Conservation (phyloP, 2,888 invertebrate species). For the Encarsia formosa region DNA sequence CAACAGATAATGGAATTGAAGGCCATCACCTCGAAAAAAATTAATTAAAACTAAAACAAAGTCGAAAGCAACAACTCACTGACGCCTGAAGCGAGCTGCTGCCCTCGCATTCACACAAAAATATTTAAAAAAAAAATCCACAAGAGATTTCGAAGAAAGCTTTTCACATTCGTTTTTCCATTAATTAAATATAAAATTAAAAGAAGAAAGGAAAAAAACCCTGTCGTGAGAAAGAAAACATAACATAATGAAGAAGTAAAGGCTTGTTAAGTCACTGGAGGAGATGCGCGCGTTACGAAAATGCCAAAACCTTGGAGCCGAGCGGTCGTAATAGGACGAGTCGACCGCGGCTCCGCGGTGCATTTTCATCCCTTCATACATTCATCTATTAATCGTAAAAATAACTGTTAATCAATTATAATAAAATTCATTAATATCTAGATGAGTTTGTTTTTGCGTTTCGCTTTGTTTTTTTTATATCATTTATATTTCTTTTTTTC, state of each 20-base stretch:
- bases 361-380: slow-evolving; percentile 34
- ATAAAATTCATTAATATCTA: slow-evolving; percentile 28
- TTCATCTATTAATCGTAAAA: slow-evolving; percentile 35
- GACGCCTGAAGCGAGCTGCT: slow-evolving; percentile 8
- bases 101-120: neutral
- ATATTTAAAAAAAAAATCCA: neutral
- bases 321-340: slow-evolving; percentile 35
- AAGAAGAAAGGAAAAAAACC: slow-evolving; percentile 4
- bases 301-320: slow-evolving; percentile 42
- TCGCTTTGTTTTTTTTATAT: neutral
- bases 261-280: slow-evolving; percentile 44
- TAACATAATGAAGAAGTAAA: neutral
- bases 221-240: slow-evolving; percentile 14
- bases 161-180: slow-evolving; percentile 9
- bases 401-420: slow-evolving; percentile 35
- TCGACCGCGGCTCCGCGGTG: slow-evolving; percentile 36
- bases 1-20: slow-evolving; percentile 39
- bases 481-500: too few relatives aligned
- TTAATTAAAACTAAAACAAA: slow-evolving; percentile 3
- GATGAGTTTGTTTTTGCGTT: slow-evolving; percentile 7
- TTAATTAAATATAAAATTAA: slow-evolving; percentile 5
- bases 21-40: slow-evolving; percentile 41
- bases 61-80: slow-evolving; percentile 1
- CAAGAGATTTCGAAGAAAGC: slow-evolving; percentile 11
- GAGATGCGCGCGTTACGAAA: slow-evolving; percentile 40